A percentile compares a stretch with the other conserved stretches of the same genome.
phyloP scores from a whole-genome alignment of 2,797 vertebrate genomes.

The Crenuchus spilurus region DNA sequence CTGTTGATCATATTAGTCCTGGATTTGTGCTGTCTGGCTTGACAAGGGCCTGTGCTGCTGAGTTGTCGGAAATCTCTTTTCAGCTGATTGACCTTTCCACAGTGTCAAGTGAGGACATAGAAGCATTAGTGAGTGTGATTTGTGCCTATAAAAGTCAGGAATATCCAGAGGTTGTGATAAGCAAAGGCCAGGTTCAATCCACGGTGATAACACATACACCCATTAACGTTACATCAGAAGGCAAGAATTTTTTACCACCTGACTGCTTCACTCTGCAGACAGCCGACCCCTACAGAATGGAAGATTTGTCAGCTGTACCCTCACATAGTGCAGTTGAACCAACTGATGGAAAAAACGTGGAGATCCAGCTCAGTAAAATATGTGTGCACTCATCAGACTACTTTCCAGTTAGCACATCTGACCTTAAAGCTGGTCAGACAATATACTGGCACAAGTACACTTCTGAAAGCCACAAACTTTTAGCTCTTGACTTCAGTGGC shows the following conservation, averaged over 20 bases:
- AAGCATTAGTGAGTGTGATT: slow-evolving; percentile 74
- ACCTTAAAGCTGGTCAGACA: slow-evolving; percentile 73
- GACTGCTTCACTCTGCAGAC: slow-evolving; percentile 75
- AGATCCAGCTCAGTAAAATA: slow-evolving; percentile 78
- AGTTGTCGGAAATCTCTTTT: slow-evolving; percentile 71
- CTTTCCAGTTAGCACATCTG: slow-evolving; percentile 81
- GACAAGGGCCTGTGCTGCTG: slow-evolving; percentile 79
- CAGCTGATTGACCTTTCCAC: slow-evolving; percentile 79
- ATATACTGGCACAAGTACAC: slow-evolving; percentile 83
- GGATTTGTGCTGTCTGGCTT: slow-evolving; percentile 85
- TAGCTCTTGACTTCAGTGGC: slow-evolving; percentile 84
- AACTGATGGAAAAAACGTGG: slow-evolving; percentile 64
- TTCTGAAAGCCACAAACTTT: slow-evolving; percentile 73
- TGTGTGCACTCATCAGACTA: slow-evolving; percentile 87
- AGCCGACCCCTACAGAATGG: slow-evolving; percentile 73
- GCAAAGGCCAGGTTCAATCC: slow-evolving; percentile 70
- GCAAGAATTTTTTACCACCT: slow-evolving; percentile 22
- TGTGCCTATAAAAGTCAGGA: slow-evolving; percentile 60
- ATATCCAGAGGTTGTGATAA: slow-evolving; percentile 81
- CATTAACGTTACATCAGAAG: slow-evolving; percentile 43
- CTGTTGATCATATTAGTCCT: slow-evolving; percentile 78
- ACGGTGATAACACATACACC: slow-evolving; percentile 71
- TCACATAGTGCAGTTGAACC: slow-evolving; percentile 16
- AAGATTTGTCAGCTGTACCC: slow-evolving; percentile 70
- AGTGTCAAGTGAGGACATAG: slow-evolving; percentile 74